phyloP scores from a whole-genome alignment of 2,113 vertebrate species.

The Ailuropoda melanoleuca region DNA sequence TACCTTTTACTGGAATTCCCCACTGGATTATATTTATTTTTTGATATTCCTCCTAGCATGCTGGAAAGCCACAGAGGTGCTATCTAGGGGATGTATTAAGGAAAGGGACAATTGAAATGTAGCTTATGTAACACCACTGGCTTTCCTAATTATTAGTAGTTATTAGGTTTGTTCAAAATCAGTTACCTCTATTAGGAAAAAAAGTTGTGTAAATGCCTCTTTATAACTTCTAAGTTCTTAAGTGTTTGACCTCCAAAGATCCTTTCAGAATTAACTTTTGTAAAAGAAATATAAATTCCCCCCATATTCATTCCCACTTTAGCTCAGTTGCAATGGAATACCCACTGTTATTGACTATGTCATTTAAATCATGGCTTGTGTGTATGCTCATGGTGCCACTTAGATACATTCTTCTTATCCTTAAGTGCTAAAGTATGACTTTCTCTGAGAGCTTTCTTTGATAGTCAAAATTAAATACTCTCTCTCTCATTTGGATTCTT shows the following conservation, averaged over 20 bases:
- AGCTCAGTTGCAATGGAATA: background rate
- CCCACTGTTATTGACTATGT: background rate
- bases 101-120: background rate
- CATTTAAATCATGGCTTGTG: background rate
- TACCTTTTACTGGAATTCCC: background rate
- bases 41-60: background rate
- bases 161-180: slow-evolving; percentile 32
- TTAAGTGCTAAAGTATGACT: background rate
- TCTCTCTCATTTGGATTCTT: background rate
- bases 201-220: background rate
- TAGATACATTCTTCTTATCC: background rate
- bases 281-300: background rate
- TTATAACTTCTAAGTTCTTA: background rate
- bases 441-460: background rate
- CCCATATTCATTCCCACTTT: background rate
- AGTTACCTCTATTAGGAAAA: background rate
- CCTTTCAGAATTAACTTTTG: background rate
- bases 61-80: background rate
- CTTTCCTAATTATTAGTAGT: background rate
- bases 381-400: background rate
- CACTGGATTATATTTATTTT: background rate
- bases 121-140: background rate
- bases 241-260: background rate
- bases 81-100: background rate
- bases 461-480: slow-evolving; percentile 5